Conservation (phyloP, 2,797 vertebrate species). For the Cyprinella venusta region DNA sequence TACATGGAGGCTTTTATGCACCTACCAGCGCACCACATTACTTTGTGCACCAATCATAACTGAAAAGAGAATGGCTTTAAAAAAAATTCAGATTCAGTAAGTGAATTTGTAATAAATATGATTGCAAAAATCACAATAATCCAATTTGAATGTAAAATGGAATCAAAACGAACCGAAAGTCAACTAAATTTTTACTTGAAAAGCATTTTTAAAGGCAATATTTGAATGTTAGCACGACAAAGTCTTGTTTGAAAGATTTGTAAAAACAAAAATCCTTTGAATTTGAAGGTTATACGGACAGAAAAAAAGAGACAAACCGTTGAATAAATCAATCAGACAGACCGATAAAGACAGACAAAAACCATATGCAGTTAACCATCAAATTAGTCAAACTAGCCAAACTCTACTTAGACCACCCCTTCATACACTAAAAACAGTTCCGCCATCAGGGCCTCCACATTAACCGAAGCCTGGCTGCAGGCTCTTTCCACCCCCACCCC, state of each 20-base stretch:
- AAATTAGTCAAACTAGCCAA: conserved; percentile 32
- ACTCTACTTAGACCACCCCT: conserved; percentile 1
- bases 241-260: background rate
- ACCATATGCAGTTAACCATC: background rate
- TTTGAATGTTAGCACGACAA: background rate
- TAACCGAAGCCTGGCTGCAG: conserved; percentile 16
- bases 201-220: background rate
- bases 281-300: background rate
- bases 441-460: background rate
- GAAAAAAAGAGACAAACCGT: background rate
- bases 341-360: background rate
- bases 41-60: background rate
- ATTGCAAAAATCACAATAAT: background rate
- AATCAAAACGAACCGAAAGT: background rate
- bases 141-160: background rate
- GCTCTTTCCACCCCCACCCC: conserved; percentile 3
- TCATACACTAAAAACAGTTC: conserved; percentile 10
- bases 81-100: background rate
- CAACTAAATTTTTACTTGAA: background rate
- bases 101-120: background rate
- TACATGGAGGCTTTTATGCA: background rate
- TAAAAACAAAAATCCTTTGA: background rate
- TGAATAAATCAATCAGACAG: background rate
- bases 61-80: background rate
- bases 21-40: background rate